These are phyloP conservation scores for Paramormyrops hopkinsi DNA, from an alignment of 2,797 vertebrate genomes.

Conservation along the genomic window DNA sequence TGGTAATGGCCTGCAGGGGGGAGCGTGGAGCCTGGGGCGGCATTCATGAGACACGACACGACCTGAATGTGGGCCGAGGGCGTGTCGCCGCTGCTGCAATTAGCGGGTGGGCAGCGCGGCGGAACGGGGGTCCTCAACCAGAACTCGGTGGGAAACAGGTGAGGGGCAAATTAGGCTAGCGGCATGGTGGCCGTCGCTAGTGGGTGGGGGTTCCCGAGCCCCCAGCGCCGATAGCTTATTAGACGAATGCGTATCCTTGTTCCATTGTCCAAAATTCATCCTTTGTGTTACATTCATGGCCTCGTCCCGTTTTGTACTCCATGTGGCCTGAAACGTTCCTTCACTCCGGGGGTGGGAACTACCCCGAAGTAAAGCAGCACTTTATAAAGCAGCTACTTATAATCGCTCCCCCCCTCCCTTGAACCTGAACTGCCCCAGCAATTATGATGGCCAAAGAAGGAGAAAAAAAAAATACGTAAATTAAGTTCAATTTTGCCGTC, in stretches of 20 bases:
- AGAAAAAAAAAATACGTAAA: not conserved
- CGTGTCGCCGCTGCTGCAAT: constrained; percentile 24
- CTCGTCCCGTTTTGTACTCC: not conserved
- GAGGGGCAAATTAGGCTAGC: constrained; percentile 16
- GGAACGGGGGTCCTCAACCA: constrained; percentile 47
- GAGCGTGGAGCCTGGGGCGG: constrained; percentile 25
- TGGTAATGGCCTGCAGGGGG: not conserved
- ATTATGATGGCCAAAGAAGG: not conserved
- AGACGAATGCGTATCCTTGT: not conserved
- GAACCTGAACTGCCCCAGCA: not conserved
- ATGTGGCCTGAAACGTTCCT: not conserved
- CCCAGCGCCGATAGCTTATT: not conserved
- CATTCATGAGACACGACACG: constrained; percentile 38
- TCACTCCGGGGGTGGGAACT: not conserved
- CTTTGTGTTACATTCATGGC: not conserved
- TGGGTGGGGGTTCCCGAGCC: not conserved
- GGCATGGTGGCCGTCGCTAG: not conserved
- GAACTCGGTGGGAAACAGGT: constrained; percentile 37
- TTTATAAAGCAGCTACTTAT: not conserved
- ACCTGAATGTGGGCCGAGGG: constrained; percentile 34
- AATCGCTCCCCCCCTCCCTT: not conserved
- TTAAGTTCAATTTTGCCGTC: not conserved
- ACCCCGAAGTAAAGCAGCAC: not conserved
- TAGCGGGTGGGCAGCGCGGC: constrained; percentile 28
- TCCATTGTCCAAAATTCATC: not conserved